Evolutionary conservation across 2,797 vertebrate species (phyloP).

Genomic region (Gymnothorax reevesii): DNA sequence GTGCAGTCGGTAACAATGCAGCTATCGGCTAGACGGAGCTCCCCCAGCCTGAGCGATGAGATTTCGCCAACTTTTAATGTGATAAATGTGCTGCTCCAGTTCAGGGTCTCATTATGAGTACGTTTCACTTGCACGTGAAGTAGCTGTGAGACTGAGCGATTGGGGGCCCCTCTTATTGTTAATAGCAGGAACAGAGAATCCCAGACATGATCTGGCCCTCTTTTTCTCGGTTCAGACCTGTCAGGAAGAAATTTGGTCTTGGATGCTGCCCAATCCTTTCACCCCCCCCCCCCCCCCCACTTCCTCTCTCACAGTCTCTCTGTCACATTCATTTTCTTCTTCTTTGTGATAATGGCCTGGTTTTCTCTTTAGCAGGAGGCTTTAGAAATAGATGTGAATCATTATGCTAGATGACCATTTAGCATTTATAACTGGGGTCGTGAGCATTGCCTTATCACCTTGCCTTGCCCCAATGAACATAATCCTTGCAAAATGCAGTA

Average conservation of each 20-base stretch:
- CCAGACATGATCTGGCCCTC: not conserved
- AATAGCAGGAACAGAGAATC: not conserved
- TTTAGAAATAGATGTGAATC: slow-evolving; percentile 7
- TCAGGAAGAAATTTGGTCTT: not conserved
- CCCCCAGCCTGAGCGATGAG: not conserved
- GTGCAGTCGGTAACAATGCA: not conserved
- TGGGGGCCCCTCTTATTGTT: not conserved
- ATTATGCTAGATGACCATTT: not conserved
- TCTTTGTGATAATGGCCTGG: not conserved
- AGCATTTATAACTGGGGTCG: not conserved
- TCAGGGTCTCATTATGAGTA: not conserved
- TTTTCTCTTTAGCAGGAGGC: not conserved
- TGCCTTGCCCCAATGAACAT: not conserved
- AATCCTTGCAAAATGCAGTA: not conserved
- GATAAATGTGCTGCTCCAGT: not conserved
- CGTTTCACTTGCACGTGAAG: not conserved
- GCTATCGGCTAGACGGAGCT: not conserved
- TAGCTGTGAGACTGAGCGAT: not conserved
- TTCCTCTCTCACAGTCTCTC: not conserved
- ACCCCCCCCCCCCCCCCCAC: not conserved
- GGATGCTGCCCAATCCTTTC: slow-evolving; percentile 11
- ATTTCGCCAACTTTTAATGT: not conserved
- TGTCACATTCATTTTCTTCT: not conserved
- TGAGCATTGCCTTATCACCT: not conserved
- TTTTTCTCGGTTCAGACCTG: not conserved